Evolutionary conservation across 1,140 invertebrate genomes (phyloP), one percentile per base, ranked within the genome.

Genomic region (Trypoxylus dichotomus): DNA sequence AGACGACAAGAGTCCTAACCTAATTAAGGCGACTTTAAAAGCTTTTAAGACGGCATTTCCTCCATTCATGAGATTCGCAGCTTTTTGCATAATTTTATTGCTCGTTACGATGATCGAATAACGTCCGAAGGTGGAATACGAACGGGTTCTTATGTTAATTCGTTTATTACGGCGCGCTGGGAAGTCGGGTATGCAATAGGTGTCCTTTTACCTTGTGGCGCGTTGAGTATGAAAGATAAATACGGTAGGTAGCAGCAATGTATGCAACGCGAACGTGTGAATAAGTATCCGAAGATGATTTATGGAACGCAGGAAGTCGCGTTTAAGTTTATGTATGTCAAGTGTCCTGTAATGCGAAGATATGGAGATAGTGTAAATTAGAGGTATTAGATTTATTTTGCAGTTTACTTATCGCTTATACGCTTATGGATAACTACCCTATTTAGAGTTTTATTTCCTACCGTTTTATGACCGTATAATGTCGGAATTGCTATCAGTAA

Each of bases 81-180:
- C 21, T 24, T 68, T 68, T 29, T 24, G 60, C 60, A 25, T 68
- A 68, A 68, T 68, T 68, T 68, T 68, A 68, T 68, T 68, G 60
- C 60, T 24, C 60, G 60, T 68, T 68, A 68, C 21, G 60, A 27
- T 68, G 60, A 68, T 68, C 21, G 60, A 68, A 68, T 68, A 24
- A 68, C 60, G 60, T 68, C 60, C 21, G 60, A 68, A 68, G 19
- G 13, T 27, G 60, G 24, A 68, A 68, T 68, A 27, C 8, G 24
- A 15, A 24, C 60, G 60, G 24, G 24, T 68, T 24, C 21, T 68
- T 68, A 68, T 68, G 60, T 24, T 68, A 68, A 68, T 68, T 54
- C 47, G 19, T 54, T 54, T 19, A 54, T 54, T 19, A 19, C 47
- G 47, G 47, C 47, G 47, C 47, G 47, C 15, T n/a, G 19, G 6